Conservation (phyloP, 2,113 vertebrate species). For the Burhinus oedicnemus region DNA sequence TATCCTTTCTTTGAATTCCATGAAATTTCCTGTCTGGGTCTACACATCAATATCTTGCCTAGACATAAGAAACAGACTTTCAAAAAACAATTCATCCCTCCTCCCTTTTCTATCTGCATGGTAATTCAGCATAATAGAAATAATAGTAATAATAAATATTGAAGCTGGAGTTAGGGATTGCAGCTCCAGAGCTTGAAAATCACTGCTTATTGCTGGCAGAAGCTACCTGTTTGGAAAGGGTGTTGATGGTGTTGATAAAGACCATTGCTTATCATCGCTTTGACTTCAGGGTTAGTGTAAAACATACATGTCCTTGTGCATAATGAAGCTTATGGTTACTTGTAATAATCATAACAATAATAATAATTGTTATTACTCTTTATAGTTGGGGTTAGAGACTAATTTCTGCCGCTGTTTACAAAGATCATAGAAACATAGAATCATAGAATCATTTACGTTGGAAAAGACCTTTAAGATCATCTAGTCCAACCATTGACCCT, state of each 20-base stretch:
- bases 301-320: background rate
- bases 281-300: background rate
- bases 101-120: background rate
- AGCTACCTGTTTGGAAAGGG: background rate
- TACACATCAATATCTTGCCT: conserved; percentile 17
- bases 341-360: background rate
- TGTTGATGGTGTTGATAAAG: background rate
- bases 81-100: background rate
- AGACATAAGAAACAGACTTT: conserved; percentile 12
- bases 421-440: no score
- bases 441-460: no score
- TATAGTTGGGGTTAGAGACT: background rate
- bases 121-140: background rate
- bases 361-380: background rate
- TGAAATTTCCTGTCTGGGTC: conserved; percentile 30
- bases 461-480: no score
- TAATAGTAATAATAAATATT: conserved; percentile 8
- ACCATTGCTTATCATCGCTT: background rate
- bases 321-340: background rate
- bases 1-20: conserved; percentile 49
- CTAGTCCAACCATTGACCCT: no score
- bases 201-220: background rate
- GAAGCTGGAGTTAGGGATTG: background rate
- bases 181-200: background rate
- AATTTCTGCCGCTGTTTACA: background rate